These are phyloP conservation scores for Tiliacea citrago DNA, from an alignment of 2,888 invertebrate species.

Conservation along the genomic window DNA sequence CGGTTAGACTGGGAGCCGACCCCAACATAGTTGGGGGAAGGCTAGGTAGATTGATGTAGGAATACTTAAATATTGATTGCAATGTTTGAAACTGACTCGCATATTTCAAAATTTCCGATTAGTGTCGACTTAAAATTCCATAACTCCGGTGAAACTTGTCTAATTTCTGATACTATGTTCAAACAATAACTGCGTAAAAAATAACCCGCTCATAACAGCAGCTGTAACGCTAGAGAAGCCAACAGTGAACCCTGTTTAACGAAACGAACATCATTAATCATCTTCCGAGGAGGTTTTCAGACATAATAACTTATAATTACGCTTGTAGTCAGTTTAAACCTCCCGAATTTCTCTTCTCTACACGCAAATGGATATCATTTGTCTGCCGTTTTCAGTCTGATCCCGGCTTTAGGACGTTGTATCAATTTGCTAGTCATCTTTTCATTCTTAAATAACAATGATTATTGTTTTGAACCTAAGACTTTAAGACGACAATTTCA, in stretches of 20 bases:
- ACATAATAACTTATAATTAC: constrained; percentile 79
- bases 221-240: constrained; percentile 13
- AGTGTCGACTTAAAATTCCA: background rate
- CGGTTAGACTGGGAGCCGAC: too few relatives aligned
- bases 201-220: constrained; percentile 19
- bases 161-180: background rate
- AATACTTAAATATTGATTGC: background rate
- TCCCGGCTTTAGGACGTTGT: constrained; percentile 36
- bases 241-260: constrained; percentile 52
- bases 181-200: constrained; percentile 7
- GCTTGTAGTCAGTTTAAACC: constrained; percentile 72
- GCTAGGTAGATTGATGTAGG: too few relatives aligned
- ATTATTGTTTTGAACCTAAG: constrained; percentile 10
- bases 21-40: too few relatives aligned
- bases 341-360: constrained; percentile 68
- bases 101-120: background rate
- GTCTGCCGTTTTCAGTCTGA: constrained; percentile 64
- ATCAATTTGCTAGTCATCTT: constrained; percentile 52
- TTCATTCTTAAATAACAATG: constrained; percentile 21
- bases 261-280: constrained; percentile 71
- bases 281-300: constrained; percentile 67
- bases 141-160: background rate
- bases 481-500: background rate
- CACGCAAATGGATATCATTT: constrained; percentile 74
- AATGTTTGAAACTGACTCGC: background rate